Conservation (phyloP, 2,113 vertebrate species). For the Forbesichthys papilliferus region DNA sequence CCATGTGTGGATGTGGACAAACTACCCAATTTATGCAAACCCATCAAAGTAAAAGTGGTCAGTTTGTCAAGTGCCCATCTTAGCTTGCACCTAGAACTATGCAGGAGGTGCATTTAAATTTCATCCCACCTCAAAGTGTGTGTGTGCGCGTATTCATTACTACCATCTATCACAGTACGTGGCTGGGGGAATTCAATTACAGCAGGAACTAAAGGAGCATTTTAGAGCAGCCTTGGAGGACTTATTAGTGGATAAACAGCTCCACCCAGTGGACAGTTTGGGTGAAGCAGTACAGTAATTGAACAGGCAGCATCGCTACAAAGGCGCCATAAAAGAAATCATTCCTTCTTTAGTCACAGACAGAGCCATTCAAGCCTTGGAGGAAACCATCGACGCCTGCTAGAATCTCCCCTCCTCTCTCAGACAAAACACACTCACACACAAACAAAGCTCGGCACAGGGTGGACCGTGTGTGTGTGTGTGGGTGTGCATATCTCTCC, state of each 20-base stretch:
- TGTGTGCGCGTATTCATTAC: slow-evolving; percentile 63
- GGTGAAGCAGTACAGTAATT: not conserved
- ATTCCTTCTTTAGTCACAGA: too few relatives aligned
- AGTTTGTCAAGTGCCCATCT: slow-evolving; percentile 36
- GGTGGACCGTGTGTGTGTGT: too few relatives aligned
- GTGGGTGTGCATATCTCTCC: too few relatives aligned
- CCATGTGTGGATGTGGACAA: not conserved
- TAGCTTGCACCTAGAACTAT: slow-evolving; percentile 30
- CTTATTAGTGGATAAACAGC: slow-evolving; percentile 74
- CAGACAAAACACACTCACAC: too few relatives aligned
- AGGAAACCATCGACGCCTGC: too few relatives aligned
- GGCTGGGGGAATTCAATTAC: slow-evolving; percentile 69
- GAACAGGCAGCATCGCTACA: not conserved
- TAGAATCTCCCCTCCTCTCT: too few relatives aligned
- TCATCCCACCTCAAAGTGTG: slow-evolving; percentile 25
- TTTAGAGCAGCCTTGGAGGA: slow-evolving; percentile 1
- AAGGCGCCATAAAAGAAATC: too few relatives aligned
- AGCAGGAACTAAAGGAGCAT: slow-evolving; percentile 30
- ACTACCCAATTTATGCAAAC: not conserved
- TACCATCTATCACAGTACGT: slow-evolving; percentile 71
- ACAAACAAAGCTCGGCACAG: too few relatives aligned
- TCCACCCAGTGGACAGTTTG: slow-evolving; percentile 54
- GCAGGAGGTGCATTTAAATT: slow-evolving; percentile 66
- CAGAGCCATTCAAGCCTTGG: too few relatives aligned
- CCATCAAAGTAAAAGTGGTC: slow-evolving; percentile 10